These are phyloP conservation scores for Lamellibrachia satsuma DNA, from an alignment of 2,888 invertebrate species.

Conservation along the genomic window DNA sequence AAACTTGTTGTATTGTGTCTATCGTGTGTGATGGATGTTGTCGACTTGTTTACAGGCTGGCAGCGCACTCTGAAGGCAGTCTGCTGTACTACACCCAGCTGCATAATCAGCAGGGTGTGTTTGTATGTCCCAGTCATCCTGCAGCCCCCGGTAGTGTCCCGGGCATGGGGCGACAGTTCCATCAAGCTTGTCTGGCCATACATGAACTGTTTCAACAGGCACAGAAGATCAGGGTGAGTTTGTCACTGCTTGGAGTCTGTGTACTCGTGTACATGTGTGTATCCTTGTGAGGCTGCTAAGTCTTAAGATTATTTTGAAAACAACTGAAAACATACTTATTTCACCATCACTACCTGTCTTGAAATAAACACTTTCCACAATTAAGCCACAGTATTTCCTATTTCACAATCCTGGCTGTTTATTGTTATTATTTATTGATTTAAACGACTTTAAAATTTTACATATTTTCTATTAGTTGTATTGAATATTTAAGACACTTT, in stretches of 20 bases:
- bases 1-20: no score
- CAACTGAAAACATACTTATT: no score
- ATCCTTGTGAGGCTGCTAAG: no score
- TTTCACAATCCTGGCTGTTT: no score
- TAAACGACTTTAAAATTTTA: no score
- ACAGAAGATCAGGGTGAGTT: slow-evolving; percentile 17
- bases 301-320: no score
- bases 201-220: slow-evolving; percentile 31
- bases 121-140: slow-evolving; percentile 72
- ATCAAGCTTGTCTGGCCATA: slow-evolving; percentile 72
- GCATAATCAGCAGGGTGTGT: slow-evolving; percentile 77
- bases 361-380: no score
- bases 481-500: no score
- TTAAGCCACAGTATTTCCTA: no score
- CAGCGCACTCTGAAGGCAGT: slow-evolving; percentile 77
- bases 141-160: slow-evolving; percentile 43
- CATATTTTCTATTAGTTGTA: no score
- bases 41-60: slow-evolving; percentile 59
- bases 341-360: no score
- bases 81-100: slow-evolving; percentile 81
- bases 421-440: no score
- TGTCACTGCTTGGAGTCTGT: neutral
- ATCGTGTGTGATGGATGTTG: neutral
- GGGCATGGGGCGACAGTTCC: slow-evolving; percentile 72
- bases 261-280: neutral